Evolutionary conservation across 2,113 vertebrate species (phyloP).

Genomic region (Sinocyclocheilus anophthalmus): DNA sequence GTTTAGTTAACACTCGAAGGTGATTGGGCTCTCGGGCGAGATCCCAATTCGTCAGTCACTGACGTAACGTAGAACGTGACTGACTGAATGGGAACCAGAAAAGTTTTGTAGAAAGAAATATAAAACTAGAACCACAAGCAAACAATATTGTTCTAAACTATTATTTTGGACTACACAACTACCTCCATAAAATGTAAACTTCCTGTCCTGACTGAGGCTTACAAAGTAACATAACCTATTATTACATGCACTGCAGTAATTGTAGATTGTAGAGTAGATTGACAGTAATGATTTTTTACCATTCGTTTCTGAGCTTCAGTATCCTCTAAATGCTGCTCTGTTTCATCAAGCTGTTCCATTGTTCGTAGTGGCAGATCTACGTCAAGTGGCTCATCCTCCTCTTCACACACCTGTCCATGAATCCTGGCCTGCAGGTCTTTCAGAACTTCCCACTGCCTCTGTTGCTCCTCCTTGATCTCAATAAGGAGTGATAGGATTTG

Average conservation of each 20-base stretch:
- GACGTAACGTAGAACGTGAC: too few relatives aligned
- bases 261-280: neutral
- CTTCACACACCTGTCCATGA: constrained; percentile 56
- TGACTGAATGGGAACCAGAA: neutral
- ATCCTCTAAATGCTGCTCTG: constrained; percentile 63
- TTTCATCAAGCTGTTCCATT: constrained; percentile 67
- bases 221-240: neutral
- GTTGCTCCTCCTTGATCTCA: constrained; percentile 70
- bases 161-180: neutral
- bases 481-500: constrained; percentile 64
- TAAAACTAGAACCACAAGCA: neutral
- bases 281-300: constrained; percentile 42
- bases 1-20: too few relatives aligned
- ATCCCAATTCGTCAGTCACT: too few relatives aligned
- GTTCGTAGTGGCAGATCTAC: constrained; percentile 65
- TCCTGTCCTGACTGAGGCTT: neutral
- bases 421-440: constrained; percentile 66
- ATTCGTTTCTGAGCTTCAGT: constrained; percentile 61
- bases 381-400: constrained; percentile 64
- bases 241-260: neutral
- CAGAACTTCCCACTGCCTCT: constrained; percentile 66
- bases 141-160: neutral
- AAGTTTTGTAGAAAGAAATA: neutral
- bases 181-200: neutral
- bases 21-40: too few relatives aligned